A percentile compares a stretch with the other conserved stretches of the same genome.
These are phyloP conservation scores for Oceanodroma tethys DNA, from an alignment of 2,113 vertebrate genomes.

Conservation along the genomic window DNA sequence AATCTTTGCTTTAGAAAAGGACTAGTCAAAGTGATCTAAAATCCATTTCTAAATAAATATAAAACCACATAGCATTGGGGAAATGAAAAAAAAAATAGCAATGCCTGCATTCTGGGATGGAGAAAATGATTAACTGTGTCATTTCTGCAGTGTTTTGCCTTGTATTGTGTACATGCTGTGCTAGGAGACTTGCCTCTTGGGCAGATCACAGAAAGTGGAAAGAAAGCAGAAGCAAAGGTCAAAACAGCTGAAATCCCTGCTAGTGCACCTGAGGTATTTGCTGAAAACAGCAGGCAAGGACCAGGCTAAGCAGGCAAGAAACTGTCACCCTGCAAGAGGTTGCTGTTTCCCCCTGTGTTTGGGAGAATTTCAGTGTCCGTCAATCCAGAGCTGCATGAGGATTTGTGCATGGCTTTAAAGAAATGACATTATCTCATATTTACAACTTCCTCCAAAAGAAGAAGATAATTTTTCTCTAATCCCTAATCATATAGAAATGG, in stretches of 20 bases:
- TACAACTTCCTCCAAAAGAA: background rate
- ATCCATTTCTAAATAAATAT: background rate
- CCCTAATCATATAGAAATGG: background rate
- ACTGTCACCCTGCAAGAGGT: background rate
- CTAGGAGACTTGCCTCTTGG: background rate
- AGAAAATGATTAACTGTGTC: background rate
- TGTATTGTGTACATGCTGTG: background rate
- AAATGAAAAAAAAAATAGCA: background rate
- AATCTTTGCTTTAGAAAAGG: background rate
- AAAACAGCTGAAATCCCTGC: background rate
- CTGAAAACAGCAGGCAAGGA: background rate
- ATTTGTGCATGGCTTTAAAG: background rate
- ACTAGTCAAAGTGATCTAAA: background rate
- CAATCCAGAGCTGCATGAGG: background rate
- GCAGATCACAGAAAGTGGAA: background rate
- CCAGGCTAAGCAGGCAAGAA: background rate
- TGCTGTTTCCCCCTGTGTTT: background rate
- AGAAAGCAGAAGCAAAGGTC: conserved; percentile 11
- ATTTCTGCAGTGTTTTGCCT: background rate
- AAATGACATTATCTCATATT: background rate
- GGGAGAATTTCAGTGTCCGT: background rate
- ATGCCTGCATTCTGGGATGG: background rate
- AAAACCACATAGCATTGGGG: background rate
- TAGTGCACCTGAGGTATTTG: background rate
- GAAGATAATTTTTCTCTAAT: background rate